Percentiles rank a stretch among this genome's conserved stretches.
Conservation (phyloP, 2,888 invertebrate genomes). For the Calliphora vomitoria region DNA sequence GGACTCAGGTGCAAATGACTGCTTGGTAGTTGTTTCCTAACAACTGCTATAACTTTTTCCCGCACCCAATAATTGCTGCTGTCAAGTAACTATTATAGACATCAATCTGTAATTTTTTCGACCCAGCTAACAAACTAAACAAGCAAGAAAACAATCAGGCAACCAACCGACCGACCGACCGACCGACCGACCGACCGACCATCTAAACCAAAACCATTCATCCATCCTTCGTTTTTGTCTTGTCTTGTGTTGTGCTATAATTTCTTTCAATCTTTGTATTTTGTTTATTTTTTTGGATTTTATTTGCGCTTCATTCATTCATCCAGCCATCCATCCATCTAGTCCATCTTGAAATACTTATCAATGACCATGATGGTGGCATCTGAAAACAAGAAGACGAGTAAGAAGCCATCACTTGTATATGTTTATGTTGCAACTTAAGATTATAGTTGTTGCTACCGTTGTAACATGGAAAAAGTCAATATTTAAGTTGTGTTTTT, state of each 20-base stretch:
- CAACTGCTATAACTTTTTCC: background rate
- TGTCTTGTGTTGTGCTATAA: conserved; percentile 32
- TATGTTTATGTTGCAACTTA: conserved; percentile 46
- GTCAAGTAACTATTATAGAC: conserved; percentile 48
- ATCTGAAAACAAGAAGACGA: background rate
- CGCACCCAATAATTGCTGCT: conserved; percentile 27
- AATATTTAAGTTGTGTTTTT: conserved; percentile 69
- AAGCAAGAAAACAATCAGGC: background rate
- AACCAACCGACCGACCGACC: conserved; percentile 6
- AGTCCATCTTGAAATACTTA: conserved; percentile 57
- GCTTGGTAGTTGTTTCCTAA: too few species aligned
- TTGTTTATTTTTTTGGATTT: conserved; percentile 21
- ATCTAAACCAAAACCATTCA: conserved; percentile 46
- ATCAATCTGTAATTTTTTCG: conserved; percentile 47
- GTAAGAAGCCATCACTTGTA: conserved; percentile 39
- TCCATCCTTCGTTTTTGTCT: conserved; percentile 25
- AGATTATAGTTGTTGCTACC: conserved; percentile 67
- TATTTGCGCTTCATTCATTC: conserved; percentile 53
- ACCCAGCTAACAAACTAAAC: background rate
- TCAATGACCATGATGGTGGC: conserved; percentile 61
- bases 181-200: background rate
- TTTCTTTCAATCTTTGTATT: conserved; percentile 47
- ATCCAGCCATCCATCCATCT: conserved; percentile 43
- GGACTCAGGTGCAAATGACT: too few species aligned
- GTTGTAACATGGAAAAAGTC: conserved; percentile 72